Conservation (phyloP, 2,888 invertebrate genomes). For the Rutpela maculata region DNA sequence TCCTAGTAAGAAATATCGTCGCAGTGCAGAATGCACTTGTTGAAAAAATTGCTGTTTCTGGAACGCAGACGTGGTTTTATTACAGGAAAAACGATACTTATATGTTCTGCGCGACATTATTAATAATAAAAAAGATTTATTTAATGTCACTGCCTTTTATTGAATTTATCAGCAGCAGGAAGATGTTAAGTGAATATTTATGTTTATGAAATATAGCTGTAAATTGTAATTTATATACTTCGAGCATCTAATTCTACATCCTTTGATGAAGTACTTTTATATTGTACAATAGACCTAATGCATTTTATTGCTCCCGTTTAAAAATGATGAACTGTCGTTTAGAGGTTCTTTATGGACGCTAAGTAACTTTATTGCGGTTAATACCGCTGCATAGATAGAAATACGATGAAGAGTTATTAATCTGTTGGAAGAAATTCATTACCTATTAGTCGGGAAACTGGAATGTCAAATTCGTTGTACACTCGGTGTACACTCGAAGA, state of each 20-base stretch:
- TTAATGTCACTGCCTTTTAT: neutral
- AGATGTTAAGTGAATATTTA: slow-evolving; percentile 11
- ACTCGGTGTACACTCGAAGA: too few species aligned
- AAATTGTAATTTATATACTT: slow-evolving; percentile 8
- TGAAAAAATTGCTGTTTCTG: slow-evolving; percentile 23
- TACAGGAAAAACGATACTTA: slow-evolving; percentile 13
- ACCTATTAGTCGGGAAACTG: too few species aligned
- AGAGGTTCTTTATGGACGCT: neutral
- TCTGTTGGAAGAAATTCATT: too few species aligned
- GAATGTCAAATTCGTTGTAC: too few species aligned
- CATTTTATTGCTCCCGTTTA: neutral
- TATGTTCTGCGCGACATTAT: neutral
- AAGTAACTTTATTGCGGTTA: neutral
- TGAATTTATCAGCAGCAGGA: slow-evolving; percentile 9
- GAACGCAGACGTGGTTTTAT: slow-evolving; percentile 30
- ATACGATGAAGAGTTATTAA: too few species aligned
- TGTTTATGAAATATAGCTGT: neutral
- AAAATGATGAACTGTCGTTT: neutral
- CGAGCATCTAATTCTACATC: neutral
- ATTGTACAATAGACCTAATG: neutral
- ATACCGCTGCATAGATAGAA: neutral
- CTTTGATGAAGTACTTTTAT: slow-evolving; percentile 1
- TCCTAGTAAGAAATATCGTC: slow-evolving; percentile 26
- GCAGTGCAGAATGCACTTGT: slow-evolving; percentile 21
- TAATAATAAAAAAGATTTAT: slow-evolving; percentile 14